These are phyloP conservation scores for Anthoscopus minutus DNA, from an alignment of 2,113 vertebrate genomes.

Conservation along the genomic window DNA sequence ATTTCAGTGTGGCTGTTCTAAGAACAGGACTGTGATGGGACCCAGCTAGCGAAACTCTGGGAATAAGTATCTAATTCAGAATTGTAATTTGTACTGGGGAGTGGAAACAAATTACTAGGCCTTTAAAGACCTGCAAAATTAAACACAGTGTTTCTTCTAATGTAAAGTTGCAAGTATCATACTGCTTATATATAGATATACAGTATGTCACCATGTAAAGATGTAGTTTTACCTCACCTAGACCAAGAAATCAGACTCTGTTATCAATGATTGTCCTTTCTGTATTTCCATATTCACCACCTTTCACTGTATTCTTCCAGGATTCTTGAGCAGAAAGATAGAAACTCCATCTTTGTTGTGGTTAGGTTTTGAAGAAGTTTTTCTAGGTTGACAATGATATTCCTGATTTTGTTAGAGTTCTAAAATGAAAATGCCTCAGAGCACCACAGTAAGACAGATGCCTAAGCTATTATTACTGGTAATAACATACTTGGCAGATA, in stretches of 20 bases:
- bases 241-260: neutral
- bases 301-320: neutral
- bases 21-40: neutral
- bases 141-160: neutral
- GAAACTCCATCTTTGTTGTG: neutral
- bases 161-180: neutral
- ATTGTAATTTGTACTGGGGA: neutral
- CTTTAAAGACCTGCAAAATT: neutral
- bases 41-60: neutral
- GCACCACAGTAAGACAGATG: neutral
- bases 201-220: neutral
- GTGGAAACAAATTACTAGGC: neutral
- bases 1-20: neutral
- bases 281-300: neutral
- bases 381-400: neutral
- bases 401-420: neutral
- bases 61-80: neutral
- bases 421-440: neutral
- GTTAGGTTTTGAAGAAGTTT: neutral
- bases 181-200: neutral
- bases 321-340: neutral
- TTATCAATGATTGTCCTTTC: neutral
- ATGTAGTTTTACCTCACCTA: neutral
- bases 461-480: neutral
- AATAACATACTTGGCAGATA: neutral